Conservation (phyloP, 2,888 invertebrate species). For the Brassicogethes aeneus region DNA sequence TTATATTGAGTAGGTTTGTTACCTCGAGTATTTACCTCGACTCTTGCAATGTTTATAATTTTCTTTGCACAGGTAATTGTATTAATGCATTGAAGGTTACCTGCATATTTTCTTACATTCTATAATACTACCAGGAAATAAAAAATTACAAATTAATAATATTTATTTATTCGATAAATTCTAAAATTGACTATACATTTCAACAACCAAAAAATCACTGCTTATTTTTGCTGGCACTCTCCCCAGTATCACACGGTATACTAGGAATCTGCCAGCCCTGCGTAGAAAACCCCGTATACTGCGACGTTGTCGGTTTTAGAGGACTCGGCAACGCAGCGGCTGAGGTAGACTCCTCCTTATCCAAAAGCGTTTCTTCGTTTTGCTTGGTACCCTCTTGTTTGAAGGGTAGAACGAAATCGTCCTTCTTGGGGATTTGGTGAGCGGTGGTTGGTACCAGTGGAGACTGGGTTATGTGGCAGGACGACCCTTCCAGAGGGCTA, state of each 20-base stretch:
- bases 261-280: slow-evolving; percentile 54
- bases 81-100: too few species aligned
- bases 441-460: slow-evolving; percentile 23
- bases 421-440: slow-evolving; percentile 11
- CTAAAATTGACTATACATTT: too few species aligned
- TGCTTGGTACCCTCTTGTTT: slow-evolving; percentile 12
- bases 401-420: slow-evolving; percentile 29
- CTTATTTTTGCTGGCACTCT: too few species aligned
- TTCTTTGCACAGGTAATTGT: too few species aligned
- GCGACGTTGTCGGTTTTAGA: slow-evolving; percentile 35
- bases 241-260: slow-evolving; percentile 57
- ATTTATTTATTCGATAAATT: too few species aligned
- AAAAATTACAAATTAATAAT: not conserved
- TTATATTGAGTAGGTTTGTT: too few species aligned
- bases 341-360: slow-evolving; percentile 26
- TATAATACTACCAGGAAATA: not conserved
- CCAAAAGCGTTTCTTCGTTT: slow-evolving; percentile 25
- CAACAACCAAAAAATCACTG: too few species aligned
- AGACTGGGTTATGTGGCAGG: slow-evolving; percentile 31
- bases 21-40: too few species aligned
- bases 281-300: slow-evolving; percentile 53
- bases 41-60: too few species aligned
- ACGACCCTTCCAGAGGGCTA: slow-evolving; percentile 45
- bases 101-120: not conserved
- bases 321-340: slow-evolving; percentile 31